Conservation (phyloP, 53 echinoderm and acorn worm genomes). For the Luidia sarsii region DNA sequence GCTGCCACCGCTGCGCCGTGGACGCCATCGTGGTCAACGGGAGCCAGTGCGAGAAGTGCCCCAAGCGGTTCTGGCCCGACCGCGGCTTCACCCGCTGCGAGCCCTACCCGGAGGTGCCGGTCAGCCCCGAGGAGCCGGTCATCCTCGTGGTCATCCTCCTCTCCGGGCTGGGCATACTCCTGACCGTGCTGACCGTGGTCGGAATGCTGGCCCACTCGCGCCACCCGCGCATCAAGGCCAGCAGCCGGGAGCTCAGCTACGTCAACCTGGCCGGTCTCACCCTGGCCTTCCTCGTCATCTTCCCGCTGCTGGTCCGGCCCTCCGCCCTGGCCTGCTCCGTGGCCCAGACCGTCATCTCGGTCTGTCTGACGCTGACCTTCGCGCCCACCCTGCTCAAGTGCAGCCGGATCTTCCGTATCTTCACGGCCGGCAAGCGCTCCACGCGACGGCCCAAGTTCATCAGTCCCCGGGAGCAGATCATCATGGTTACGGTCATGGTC, state of each 20-base stretch:
- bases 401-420: conserved; percentile 64
- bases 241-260: conserved; percentile 67
- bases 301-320: conserved; percentile 37
- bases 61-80: conserved; percentile 65
- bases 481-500: conserved; percentile 38
- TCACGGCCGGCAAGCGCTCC: conserved; percentile 59
- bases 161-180: conserved; percentile 59
- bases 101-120: conserved; percentile 46
- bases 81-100: conserved; percentile 62
- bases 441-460: conserved; percentile 50
- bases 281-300: conserved; percentile 48
- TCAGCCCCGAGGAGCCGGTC: conserved; percentile 61
- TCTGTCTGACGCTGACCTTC: conserved; percentile 62
- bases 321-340: conserved; percentile 38
- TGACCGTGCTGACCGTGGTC: conserved; percentile 35
- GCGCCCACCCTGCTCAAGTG: conserved; percentile 57
- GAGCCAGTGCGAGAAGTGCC: conserved; percentile 63
- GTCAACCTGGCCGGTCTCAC: conserved; percentile 51
- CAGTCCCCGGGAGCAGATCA: conserved; percentile 44
- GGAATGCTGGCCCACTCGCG: conserved; percentile 54
- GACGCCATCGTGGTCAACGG: conserved; percentile 64
- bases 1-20: conserved; percentile 62
- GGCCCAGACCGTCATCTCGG: conserved; percentile 33
- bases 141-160: conserved; percentile 56
- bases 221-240: conserved; percentile 60